Evolutionary conservation across 2,797 vertebrate species (phyloP).

Genomic region (Sciaenops ocellatus): DNA sequence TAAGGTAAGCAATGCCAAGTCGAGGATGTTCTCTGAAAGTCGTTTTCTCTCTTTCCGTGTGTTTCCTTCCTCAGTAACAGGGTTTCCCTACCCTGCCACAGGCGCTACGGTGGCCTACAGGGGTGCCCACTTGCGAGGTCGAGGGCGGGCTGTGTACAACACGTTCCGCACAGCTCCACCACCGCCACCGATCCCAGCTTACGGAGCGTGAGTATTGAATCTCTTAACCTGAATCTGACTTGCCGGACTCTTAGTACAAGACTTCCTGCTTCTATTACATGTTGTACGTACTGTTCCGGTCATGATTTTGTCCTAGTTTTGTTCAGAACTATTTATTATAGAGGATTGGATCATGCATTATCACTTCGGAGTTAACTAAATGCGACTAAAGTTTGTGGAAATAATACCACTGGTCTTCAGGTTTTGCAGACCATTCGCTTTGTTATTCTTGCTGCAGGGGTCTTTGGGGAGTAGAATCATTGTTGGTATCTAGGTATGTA

Average conservation of each 20-base stretch:
- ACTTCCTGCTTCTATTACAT: neutral
- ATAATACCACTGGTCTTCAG: neutral
- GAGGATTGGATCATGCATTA: neutral
- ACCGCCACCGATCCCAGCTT: slow-evolving; percentile 93
- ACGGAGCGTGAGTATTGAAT: slow-evolving; percentile 92
- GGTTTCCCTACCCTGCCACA: slow-evolving; percentile 94
- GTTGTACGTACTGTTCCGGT: neutral
- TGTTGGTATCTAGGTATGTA: slow-evolving; percentile 29
- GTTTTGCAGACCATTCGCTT: neutral
- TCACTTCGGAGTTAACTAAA: too few species aligned
- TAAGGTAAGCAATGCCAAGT: slow-evolving; percentile 80
- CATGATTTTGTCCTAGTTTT: neutral
- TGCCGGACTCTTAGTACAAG: neutral
- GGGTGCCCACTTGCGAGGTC: slow-evolving; percentile 93
- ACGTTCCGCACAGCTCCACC: slow-evolving; percentile 95
- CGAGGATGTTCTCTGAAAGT: slow-evolving; percentile 73
- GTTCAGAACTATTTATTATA: neutral
- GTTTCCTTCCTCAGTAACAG: slow-evolving; percentile 87
- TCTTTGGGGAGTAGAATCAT: slow-evolving; percentile 15
- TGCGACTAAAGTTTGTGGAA: too few species aligned
- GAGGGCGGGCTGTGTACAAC: slow-evolving; percentile 94
- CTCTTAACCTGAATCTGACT: neutral
- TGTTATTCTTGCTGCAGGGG: neutral
- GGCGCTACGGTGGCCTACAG: slow-evolving; percentile 92
- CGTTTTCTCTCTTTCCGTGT: slow-evolving; percentile 56